Evolutionary conservation across 2,888 invertebrate species (phyloP), one percentile per base, ranked within the genome.

Genomic region (Orthonychiurus folsomi): DNA sequence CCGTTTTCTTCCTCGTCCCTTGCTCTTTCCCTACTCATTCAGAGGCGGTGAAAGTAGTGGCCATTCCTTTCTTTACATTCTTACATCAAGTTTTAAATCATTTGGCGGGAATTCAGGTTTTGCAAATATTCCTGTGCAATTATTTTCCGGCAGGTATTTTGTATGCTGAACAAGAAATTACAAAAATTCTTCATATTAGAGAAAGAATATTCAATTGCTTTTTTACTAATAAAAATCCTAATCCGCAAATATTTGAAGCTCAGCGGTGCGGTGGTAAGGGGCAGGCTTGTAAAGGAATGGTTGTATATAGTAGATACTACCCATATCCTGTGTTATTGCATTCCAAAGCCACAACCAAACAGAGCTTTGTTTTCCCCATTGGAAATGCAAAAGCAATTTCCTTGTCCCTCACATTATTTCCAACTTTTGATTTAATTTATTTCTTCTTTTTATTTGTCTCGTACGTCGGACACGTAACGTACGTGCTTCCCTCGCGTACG

Each of bases 381-480:
- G 37, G 15, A 37, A 37, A 9, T 37, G 37, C 37, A 37, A 37
- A 37, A 37, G 37, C 37, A 37, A 37, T 37, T 37, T 37, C 37
- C 37, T 5, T 9, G 15, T 15, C 37, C 37, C 5, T 5, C 37
- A 5, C 37, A 37, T 37, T 37, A 5, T 37, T 37, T 37, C 37
- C 37, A 37, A 37, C 37, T 37, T 37, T 37, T 37, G 37, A 37
- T 37, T 37, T 37, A 37, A 37, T 37, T 37, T 37, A 37, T 37
- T 37, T 37, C 37, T 15, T 37, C 37, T 15, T 37, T 37, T 15
- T 37, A 9, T 37, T 37, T 9, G 5, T 37, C 15, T 5, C 37
- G 15, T 37, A 9, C 37, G n/a, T n/a, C n/a, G n/a, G n/a, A 37
- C 37, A 15, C 9, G 5, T 5, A 15, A 9, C 37, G 37, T 9